These are phyloP conservation scores for Lacerta viridis DNA, from an alignment of 2,797 vertebrate genomes.

Conservation along the genomic window DNA sequence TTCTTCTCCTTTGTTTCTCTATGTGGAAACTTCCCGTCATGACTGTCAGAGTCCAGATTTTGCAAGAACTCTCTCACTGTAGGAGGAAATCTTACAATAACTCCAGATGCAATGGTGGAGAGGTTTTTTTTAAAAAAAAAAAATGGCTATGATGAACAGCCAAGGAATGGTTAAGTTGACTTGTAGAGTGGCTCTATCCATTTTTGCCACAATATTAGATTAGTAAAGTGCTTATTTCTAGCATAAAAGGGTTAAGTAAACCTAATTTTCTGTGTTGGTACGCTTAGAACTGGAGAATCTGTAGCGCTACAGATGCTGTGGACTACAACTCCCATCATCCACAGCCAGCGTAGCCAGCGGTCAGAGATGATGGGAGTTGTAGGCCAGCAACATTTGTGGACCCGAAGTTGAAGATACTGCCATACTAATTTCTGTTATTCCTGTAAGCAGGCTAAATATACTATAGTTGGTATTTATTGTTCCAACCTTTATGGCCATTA, in stretches of 20 bases:
- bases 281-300: not conserved
- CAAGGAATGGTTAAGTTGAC: not conserved
- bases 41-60: not conserved
- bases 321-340: too few species aligned
- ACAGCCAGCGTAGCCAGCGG: too few species aligned
- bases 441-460: not conserved
- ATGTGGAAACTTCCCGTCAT: not conserved
- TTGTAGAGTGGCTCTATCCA: not conserved
- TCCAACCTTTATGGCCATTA: not conserved
- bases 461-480: rapidly evolving
- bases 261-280: not conserved
- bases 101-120: not conserved
- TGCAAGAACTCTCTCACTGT: not conserved
- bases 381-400: too few species aligned
- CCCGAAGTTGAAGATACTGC: not conserved
- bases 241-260: not conserved
- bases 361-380: too few species aligned
- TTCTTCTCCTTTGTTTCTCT: not conserved
- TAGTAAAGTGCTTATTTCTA: conserved; percentile 1
- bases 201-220: not conserved
- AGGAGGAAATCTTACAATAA: not conserved
- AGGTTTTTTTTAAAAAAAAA: not conserved
- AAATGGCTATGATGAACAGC: conserved; percentile 2
- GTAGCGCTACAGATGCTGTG: too few species aligned
- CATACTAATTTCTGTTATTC: rapidly evolving